Conservation (phyloP, 1,140 invertebrate species). For the Platyura marginata region DNA sequence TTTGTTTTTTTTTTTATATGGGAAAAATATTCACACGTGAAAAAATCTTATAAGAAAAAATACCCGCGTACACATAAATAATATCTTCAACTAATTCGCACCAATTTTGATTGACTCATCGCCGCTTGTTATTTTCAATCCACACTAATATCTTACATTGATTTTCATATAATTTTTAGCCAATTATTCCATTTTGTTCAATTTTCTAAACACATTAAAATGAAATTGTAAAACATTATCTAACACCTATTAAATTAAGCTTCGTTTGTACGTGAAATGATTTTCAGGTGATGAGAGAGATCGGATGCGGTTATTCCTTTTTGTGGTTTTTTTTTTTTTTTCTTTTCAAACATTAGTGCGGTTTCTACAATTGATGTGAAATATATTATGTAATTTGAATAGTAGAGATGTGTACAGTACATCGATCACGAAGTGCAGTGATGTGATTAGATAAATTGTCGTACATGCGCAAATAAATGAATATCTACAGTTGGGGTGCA, state of each 20-base stretch:
- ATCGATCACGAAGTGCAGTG: not conserved
- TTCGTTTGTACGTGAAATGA: not conserved
- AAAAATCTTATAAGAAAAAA: no score
- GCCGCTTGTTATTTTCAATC: not conserved
- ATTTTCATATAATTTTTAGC: not conserved
- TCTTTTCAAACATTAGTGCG: no score
- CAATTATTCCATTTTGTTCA: not conserved
- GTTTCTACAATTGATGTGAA: no score
- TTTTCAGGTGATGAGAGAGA: not conserved
- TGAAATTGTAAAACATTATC: not conserved
- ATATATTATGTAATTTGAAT: not conserved
- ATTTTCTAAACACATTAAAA: not conserved
- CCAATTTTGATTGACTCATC: not conserved
- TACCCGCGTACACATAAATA: no score
- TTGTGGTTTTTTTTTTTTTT: not conserved
- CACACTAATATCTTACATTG: not conserved
- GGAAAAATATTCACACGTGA: not conserved
- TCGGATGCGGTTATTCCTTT: not conserved
- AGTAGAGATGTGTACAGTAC: not conserved
- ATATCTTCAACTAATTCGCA: not conserved
- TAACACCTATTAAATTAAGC: not conserved
- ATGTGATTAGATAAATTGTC: not conserved
- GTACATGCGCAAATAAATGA: not conserved
- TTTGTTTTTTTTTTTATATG: no score
- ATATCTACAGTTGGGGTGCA: no score